Base-by-base conservation (phyloP, 2,888 invertebrate genomes). In the Hypomecis punctinalis region DNA sequence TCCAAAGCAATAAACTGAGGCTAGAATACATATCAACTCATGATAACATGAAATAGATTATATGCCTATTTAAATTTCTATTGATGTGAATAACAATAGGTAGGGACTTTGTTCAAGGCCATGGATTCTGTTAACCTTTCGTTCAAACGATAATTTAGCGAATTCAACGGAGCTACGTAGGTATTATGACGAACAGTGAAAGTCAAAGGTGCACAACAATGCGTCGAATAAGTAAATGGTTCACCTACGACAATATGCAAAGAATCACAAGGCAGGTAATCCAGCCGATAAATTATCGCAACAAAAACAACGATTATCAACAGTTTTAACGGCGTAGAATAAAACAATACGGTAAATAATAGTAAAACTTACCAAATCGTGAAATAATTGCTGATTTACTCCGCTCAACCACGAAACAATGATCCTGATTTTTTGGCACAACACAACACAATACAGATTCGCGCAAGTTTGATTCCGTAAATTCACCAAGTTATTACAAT, bases 401-500 rank as follows among this genome's bases (percentile, higher is more conserved):
- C 51, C 51, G 48, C 54, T 56, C 40, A 35, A 58, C 49, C 49
- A 61, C 49, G 37, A 54, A 42, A 54, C 53, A 57, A n/a, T 79
- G 71, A 70, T 79, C 75, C 51, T 52, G 76, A 37, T 49, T 79
- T 68, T 67, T 82, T 81, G 61, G 71, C 69, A 49, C 63, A 76
- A 59, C 71, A 76, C 33, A 71, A 74, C 51, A 77, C 77, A 13
- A 13, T 7, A 51, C 49, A 37, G 37, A 53, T 6, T 37, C 61
- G 47, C 62, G 36, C 57, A 36, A 46, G 40, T 40, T 23, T 33
- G 23, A 49, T 11, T 35, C 33, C 13, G 37, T 23, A 55, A 8
- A 37, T 46, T 37, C 13, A 36, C 6, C 23, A 54, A 48, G 1
- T 23, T 23, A 23, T 23, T 23, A 23, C 23, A 23, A 48, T 47